Evolutionary conservation across 1,140 invertebrate genomes (phyloP).

Genomic region (Phthorimaea operculella): DNA sequence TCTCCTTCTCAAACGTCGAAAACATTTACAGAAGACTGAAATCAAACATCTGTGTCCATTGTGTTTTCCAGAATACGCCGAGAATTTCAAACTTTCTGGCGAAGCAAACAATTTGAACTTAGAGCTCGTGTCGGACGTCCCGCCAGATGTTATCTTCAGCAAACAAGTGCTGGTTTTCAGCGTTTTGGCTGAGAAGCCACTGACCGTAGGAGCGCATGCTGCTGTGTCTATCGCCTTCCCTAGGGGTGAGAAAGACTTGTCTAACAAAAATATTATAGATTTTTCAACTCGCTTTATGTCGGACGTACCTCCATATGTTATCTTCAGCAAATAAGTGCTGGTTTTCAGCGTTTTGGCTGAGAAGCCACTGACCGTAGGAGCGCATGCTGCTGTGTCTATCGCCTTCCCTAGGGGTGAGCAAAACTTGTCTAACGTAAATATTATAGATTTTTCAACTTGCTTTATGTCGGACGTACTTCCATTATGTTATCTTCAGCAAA

Average conservation of each 20-base stretch:
- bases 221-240: constrained; percentile 33
- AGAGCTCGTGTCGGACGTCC: constrained; percentile 22
- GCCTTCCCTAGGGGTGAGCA: constrained; percentile 34
- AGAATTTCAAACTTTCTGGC: constrained; percentile 28
- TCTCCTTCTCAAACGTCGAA: no score
- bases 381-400: constrained; percentile 30
- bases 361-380: constrained; percentile 35
- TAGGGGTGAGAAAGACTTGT: constrained; percentile 29
- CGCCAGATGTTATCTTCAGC: constrained; percentile 36
- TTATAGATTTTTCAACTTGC: no score
- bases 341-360: constrained; percentile 34
- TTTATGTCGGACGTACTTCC: constrained; percentile 27
- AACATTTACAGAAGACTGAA: no score
- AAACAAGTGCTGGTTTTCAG: constrained; percentile 38
- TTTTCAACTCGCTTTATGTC: no score
- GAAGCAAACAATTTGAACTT: constrained; percentile 21
- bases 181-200: constrained; percentile 31
- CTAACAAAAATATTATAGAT: no score
- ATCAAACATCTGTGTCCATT: no score
- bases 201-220: constrained; percentile 37
- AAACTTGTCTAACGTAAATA: no score
- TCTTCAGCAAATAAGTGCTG: constrained; percentile 38
- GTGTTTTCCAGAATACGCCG: constrained; percentile 32
- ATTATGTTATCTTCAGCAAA: constrained; percentile 37
- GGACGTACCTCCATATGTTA: constrained; percentile 33